Conservation (phyloP, 1,140 invertebrate species). For the Campoletis sonorensis region DNA sequence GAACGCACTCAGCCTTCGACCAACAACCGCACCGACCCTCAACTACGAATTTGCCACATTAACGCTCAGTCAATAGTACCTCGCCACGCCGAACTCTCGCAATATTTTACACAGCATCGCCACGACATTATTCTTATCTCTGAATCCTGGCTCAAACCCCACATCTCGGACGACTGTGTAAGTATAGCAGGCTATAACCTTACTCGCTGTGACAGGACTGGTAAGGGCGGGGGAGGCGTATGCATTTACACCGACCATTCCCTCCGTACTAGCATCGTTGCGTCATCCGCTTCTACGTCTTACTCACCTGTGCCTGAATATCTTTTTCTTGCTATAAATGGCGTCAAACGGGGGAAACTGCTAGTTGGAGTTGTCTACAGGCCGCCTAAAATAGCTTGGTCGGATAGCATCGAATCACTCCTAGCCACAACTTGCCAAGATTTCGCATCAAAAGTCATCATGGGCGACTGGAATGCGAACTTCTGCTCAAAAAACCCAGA, state of each 20-base stretch:
- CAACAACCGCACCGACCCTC: no score
- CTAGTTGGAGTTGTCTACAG: conserved; percentile 22
- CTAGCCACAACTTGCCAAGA: not conserved
- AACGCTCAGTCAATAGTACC: no score
- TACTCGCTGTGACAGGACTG: no score
- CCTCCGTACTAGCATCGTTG: no score
- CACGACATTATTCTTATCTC: not conserved
- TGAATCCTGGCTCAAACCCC: no score
- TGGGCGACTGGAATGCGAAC: conserved; percentile 38
- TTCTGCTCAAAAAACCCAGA: not conserved
- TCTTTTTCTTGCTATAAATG: not conserved
- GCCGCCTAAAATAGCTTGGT: conserved; percentile 19
- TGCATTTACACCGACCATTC: no score
- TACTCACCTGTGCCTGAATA: not conserved
- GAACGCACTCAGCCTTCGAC: no score
- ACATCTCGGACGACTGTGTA: no score
- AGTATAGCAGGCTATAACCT: no score
- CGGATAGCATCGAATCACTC: not conserved
- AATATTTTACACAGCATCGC: not conserved
- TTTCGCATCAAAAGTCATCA: conserved; percentile 5
- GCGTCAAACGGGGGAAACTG: no score
- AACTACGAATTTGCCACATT: no score
- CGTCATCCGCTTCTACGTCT: not conserved
- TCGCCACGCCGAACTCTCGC: not conserved
- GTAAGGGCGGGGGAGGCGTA: no score